Conservation (phyloP, 2,797 vertebrate species). For the Pygocentrus nattereri region DNA sequence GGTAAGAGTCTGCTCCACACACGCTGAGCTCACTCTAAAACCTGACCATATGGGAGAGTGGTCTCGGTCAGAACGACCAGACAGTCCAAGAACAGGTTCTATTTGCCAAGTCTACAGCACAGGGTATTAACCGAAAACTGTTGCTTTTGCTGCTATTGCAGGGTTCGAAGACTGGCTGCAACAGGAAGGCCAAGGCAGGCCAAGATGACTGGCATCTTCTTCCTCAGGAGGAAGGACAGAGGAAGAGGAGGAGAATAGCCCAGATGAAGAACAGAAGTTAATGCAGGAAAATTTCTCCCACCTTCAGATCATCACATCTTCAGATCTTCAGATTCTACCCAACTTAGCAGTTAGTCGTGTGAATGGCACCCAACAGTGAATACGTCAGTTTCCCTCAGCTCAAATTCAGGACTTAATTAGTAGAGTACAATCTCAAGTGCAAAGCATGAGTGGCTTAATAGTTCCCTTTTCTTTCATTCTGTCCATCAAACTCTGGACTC, state of each 20-base stretch:
- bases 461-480: background rate
- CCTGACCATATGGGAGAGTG: slow-evolving; percentile 19
- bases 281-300: background rate
- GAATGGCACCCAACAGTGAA: background rate
- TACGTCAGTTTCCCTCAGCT: background rate
- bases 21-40: slow-evolving; percentile 30
- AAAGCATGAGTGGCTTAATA: background rate
- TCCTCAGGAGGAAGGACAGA: slow-evolving; percentile 7
- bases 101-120: slow-evolving; percentile 27
- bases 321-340: background rate
- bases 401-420: slow-evolving; percentile 15
- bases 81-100: slow-evolving; percentile 34
- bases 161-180: slow-evolving; percentile 16
- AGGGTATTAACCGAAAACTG: slow-evolving; percentile 32
- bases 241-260: slow-evolving; percentile 20
- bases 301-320: background rate
- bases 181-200: slow-evolving; percentile 25
- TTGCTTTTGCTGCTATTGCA: slow-evolving; percentile 50
- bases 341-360: background rate
- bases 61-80: slow-evolving; percentile 19
- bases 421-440: background rate
- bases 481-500: slow-evolving; percentile 19
- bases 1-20: slow-evolving; percentile 31
- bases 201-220: slow-evolving; percentile 23
- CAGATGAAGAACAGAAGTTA: slow-evolving; percentile 24